phyloP scores from a whole-genome alignment of 37 sponge, comb jelly and placozoan genomes.

The Corticium candelabrum region DNA sequence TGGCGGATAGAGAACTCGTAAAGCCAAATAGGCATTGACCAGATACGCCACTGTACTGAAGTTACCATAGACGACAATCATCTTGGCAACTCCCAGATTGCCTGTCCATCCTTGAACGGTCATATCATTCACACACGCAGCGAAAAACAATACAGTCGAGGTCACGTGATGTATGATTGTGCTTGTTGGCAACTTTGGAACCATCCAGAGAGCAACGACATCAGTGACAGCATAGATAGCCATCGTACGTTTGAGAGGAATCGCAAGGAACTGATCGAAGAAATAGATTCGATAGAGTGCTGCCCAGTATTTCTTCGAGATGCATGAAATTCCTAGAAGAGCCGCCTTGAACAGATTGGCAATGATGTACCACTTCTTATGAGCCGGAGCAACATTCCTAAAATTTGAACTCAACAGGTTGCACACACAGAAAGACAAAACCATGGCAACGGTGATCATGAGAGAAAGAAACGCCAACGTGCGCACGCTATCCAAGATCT shows the following conservation, averaged over 20 bases:
- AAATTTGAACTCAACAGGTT: conserved; percentile 32
- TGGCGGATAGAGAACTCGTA: conserved; percentile 69
- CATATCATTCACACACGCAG: conserved; percentile 32
- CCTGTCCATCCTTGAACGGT: conserved; percentile 36
- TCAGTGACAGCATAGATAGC: conserved; percentile 62
- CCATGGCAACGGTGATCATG: conserved; percentile 15
- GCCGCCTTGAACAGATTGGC: conserved; percentile 64
- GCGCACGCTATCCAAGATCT: too few species aligned
- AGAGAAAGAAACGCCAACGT: conserved; percentile 17
- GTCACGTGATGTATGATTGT: conserved; percentile 62
- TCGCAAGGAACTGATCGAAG: conserved; percentile 18
- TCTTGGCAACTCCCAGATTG: conserved; percentile 47
- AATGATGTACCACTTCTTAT: conserved; percentile 81
- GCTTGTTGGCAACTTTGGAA: conserved; percentile 62
- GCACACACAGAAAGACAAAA: conserved; percentile 19
- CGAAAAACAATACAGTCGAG: conserved; percentile 21
- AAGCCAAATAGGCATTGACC: conserved; percentile 70
- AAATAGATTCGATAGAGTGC: conserved; percentile 11
- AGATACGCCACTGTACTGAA: conserved; percentile 49
- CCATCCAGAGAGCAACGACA: conserved; percentile 57
- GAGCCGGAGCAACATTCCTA: conserved; percentile 44
- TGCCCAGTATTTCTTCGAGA: conserved; percentile 35
- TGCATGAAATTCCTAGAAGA: conserved; percentile 24
- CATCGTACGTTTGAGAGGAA: conserved; percentile 40
- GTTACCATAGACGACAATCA: conserved; percentile 51